Conservation (phyloP, 2,797 vertebrate species). For the Trematomus bernacchii region DNA sequence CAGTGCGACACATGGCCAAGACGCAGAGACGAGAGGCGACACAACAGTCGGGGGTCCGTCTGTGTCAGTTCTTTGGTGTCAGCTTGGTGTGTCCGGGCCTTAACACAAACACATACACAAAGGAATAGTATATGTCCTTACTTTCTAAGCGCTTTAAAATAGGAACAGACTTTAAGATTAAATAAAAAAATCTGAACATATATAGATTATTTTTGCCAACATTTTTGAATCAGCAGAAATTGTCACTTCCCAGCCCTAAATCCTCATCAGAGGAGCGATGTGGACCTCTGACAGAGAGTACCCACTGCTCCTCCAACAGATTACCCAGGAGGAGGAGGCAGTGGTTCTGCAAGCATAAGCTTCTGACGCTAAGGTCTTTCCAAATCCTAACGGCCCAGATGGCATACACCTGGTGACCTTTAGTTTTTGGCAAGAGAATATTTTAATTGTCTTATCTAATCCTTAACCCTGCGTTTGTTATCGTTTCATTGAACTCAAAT, state of each 20-base stretch:
- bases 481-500: background rate
- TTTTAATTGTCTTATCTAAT: constrained; percentile 27
- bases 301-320: constrained; percentile 41
- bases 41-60: too few relatives aligned
- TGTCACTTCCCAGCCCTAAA: background rate
- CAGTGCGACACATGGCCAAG: too few relatives aligned
- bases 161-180: background rate
- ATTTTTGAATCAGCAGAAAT: background rate
- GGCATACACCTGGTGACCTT: constrained; percentile 50
- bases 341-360: constrained; percentile 63
- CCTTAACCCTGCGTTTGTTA: background rate
- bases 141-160: background rate
- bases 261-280: background rate
- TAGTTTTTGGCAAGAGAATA: constrained; percentile 32
- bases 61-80: too few relatives aligned
- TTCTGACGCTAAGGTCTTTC: constrained; percentile 53
- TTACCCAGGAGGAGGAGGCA: constrained; percentile 50
- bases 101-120: background rate
- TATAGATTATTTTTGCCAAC: background rate
- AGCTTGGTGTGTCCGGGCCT: too few relatives aligned
- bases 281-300: constrained; percentile 1
- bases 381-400: constrained; percentile 69
- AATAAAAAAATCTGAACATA: background rate
- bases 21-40: too few relatives aligned
- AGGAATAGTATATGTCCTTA: background rate